These are phyloP conservation scores for Psylliodes chrysocephalus DNA, from an alignment of 2,888 invertebrate genomes.

Conservation along the genomic window DNA sequence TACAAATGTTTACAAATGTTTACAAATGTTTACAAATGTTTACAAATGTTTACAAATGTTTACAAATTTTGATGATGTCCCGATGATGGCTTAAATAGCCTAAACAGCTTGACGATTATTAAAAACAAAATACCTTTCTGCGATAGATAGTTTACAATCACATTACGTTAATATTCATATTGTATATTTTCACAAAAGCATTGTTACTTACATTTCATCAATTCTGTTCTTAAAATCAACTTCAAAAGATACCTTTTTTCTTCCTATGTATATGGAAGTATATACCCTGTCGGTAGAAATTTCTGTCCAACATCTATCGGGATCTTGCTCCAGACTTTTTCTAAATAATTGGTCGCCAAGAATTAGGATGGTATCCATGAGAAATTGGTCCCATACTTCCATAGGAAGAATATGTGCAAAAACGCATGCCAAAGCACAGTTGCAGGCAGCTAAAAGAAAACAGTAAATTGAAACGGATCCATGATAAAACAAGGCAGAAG, in stretches of 20 bases:
- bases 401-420: constrained; percentile 68
- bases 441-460: constrained; percentile 63
- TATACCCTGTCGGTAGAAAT: constrained; percentile 53
- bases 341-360: constrained; percentile 67
- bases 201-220: constrained; percentile 24
- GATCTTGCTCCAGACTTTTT: constrained; percentile 50
- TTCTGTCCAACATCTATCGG: constrained; percentile 46
- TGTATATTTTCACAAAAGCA: no score
- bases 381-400: constrained; percentile 69
- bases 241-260: constrained; percentile 52
- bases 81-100: no score
- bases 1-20: no score
- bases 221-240: constrained; percentile 48
- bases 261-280: constrained; percentile 53
- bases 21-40: no score
- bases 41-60: no score
- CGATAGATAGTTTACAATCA: no score
- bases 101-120: no score
- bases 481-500: no score
- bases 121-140: no score
- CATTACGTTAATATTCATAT: no score
- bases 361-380: constrained; percentile 68
- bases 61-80: no score
- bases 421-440: constrained; percentile 69
- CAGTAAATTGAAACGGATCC: no score